phyloP scores from a whole-genome alignment of 30 jellyfish, hydroid and myxozoan genomes.

The Rhopilema esculentum region DNA sequence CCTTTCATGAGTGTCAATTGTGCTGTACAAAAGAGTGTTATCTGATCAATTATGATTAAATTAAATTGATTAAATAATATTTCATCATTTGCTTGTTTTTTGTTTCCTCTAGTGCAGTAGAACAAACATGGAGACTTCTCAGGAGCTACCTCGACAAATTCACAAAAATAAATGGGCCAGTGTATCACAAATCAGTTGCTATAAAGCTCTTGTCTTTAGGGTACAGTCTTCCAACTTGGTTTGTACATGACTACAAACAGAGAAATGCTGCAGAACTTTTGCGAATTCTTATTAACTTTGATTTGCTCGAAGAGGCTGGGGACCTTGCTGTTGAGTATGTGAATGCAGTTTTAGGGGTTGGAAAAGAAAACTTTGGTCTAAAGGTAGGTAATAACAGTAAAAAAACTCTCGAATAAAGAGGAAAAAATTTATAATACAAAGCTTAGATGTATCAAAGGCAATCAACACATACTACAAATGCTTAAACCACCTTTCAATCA shows the following conservation, averaged over 20 bases:
- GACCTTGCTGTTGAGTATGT: slow-evolving; percentile 78
- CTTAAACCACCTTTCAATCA: no score
- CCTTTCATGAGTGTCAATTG: no score
- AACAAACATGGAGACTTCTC: slow-evolving; percentile 85
- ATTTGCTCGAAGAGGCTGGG: slow-evolving; percentile 86
- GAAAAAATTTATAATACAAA: no score
- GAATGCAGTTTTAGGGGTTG: slow-evolving; percentile 92
- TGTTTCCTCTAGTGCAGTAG: slow-evolving; percentile 82
- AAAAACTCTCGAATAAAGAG: not conserved
- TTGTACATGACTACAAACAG: slow-evolving; percentile 83
- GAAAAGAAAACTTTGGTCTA: slow-evolving; percentile 94
- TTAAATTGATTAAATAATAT: no score
- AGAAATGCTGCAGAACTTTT: slow-evolving; percentile 84
- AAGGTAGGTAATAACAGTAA: slow-evolving; percentile 74
- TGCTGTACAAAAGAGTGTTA: no score
- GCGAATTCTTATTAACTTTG: slow-evolving; percentile 75
- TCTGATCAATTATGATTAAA: not conserved
- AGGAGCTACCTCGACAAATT: slow-evolving; percentile 71
- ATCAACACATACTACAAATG: no score
- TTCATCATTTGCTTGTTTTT: not conserved
- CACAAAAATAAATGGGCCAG: slow-evolving; percentile 37
- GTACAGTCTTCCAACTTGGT: slow-evolving; percentile 88
- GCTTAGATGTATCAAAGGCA: no score
- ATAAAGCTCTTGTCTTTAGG: slow-evolving; percentile 81
- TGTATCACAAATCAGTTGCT: slow-evolving; percentile 77